Base-by-base conservation (phyloP, 1,140 invertebrate genomes). In the Yoshiicerus persimilis region DNA sequence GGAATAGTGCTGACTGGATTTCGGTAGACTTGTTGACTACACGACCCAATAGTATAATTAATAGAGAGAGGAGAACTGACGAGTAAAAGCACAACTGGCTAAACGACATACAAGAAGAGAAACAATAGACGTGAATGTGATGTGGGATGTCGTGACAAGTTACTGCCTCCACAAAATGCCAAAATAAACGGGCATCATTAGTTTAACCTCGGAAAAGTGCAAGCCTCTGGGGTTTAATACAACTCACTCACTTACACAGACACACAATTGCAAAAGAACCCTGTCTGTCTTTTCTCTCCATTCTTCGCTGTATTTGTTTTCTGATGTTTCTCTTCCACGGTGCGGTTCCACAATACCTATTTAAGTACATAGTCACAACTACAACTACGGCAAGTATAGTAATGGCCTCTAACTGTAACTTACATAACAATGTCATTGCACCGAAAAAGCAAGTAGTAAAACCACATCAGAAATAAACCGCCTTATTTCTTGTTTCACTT, bases 171-270 rank as follows among this genome's bases (percentile, higher is more conserved):
- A 56, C 83, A 84, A 86, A 86, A 86, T 86, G 85, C 85, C 85
- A 86, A 86, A 86, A 86, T 86, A 86, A 86, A 86, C 47, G 85
- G 85, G 56, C 56, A 86, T 86, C 85, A 86, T 86, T 86, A 86
- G 85, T 86, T 86, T 86, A 86, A 86, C 85, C 85, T 70, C 85
- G 85, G 85, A 86, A 86, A 86, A 86, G 85, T 86, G 85, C 47
- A 70, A 38, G 85, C 47, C 85, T 86, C 85, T 70, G 23, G 85
- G 85, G 85, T 38, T 86, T 86, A 86, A 86, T 86, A 86, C 23
- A 64, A 64, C 85, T 47, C 85, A 86, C 85, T 80, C 75, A 80
- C 30, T 36, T n/a, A 80, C 75, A 80, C 34, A 80, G 20, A 80
- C 75, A 80, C 75, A 70, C 27, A n/a, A 64, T 70, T 70, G 27